Base-by-base conservation (phyloP, 2,113 vertebrate species). In the Dolichallabes microphthalmus region DNA sequence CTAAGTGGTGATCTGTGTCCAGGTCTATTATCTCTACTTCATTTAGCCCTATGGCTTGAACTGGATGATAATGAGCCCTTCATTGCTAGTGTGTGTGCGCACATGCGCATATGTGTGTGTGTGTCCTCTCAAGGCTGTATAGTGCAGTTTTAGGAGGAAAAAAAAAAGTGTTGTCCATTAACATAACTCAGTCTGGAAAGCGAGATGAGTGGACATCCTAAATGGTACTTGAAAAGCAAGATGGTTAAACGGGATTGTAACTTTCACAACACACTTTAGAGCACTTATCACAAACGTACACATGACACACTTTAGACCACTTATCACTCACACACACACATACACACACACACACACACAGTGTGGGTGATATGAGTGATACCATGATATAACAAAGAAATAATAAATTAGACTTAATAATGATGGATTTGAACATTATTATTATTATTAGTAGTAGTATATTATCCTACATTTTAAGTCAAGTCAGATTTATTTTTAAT, bases 81-180 rank as follows among this genome's bases (percentile, higher is more conserved):
- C 30, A 27, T 22, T 66, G 58, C 13, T 10, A 20, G 27, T 71
- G 15, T 76, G 68, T 30, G 9, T 64, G 13, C 58, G 55, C 19
- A 52, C n/a, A 20, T n/a, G 15, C 58, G 22, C 11, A 22, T 50
- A 55, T 57, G 4, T 45, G 45, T 32, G 53, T 60, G n/a, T 22
- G 8, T 75, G 17, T 27, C 52, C 64, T 83, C 82, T 83, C 15
- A 11, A 68, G 77, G 57, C 63, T 17, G 15, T 68, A 80, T 32
- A 60, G 82, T 81, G 82, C 32, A 73, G 63, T 81, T 87, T 87
- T 25, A 84, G 87, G 30, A 64, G 45, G 39, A 71, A 71, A 83
- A 71, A n/a, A n/a, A 88, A 71, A 83, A 88, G 82, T 90, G 87
- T 63, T 81, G 25, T 66, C 88, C 88, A 87, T 90, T 86, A 89